These are phyloP conservation scores for Suillia variegata DNA, from an alignment of 2,888 invertebrate genomes.

Conservation along the genomic window DNA sequence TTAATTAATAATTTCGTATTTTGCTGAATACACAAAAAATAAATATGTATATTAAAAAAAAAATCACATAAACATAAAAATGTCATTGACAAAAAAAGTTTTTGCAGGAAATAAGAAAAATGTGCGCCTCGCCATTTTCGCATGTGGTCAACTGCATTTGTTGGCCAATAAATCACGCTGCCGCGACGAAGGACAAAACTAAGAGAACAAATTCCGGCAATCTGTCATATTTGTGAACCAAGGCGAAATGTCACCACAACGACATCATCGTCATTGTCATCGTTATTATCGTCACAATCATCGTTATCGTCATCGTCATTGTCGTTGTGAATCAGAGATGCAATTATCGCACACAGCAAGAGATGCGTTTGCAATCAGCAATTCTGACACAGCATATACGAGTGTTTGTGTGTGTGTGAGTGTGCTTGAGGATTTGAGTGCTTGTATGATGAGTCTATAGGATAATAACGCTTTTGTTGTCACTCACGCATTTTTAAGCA, in stretches of 20 bases:
- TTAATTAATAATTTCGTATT: too few species aligned
- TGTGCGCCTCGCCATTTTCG: not conserved
- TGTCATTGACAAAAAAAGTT: too few species aligned
- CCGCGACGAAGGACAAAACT: not conserved
- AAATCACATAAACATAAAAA: too few species aligned
- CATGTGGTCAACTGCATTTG: not conserved
- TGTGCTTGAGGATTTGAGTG: too few species aligned
- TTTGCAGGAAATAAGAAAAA: too few species aligned
- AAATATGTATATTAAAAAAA: too few species aligned
- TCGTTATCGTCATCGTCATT: too few species aligned
- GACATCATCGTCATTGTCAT: too few species aligned
- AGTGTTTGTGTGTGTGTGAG: not conserved
- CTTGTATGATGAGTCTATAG: not conserved
- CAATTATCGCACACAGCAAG: slow-evolving; percentile 3
- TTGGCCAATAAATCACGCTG: not conserved
- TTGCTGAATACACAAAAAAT: too few species aligned
- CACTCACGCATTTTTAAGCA: not conserved
- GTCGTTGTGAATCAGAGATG: not conserved
- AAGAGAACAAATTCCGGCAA: not conserved
- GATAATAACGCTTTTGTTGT: not conserved
- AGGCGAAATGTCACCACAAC: not conserved
- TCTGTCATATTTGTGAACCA: not conserved
- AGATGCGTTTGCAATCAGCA: slow-evolving; percentile 1
- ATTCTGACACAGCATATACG: not conserved
- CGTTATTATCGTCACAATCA: too few species aligned